Evolutionary conservation across 2,888 invertebrate species (phyloP).

Genomic region (Labia minor): DNA sequence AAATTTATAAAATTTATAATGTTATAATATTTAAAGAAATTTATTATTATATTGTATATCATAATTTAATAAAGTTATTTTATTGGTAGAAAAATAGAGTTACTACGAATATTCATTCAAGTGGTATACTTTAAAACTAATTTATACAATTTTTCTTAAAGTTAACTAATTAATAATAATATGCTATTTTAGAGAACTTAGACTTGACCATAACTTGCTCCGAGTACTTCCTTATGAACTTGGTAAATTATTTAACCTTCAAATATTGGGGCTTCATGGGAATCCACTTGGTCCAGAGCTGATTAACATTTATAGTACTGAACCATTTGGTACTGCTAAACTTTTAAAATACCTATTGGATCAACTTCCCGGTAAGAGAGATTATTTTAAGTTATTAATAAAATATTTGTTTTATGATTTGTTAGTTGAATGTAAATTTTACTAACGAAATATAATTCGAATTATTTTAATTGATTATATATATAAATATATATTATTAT

Average conservation of each 20-base stretch:
- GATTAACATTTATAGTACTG: slow-evolving; percentile 71
- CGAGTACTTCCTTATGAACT: slow-evolving; percentile 91
- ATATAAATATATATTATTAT: neutral
- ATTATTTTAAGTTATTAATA: slow-evolving; percentile 25
- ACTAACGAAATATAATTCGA: too few relatives aligned
- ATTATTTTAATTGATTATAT: too few relatives aligned
- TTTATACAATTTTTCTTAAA: slow-evolving; percentile 16
- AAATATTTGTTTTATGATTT: too few relatives aligned
- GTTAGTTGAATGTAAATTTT: too few relatives aligned
- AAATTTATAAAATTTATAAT: too few relatives aligned
- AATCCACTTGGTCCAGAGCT: slow-evolving; percentile 92
- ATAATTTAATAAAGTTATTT: slow-evolving; percentile 17
- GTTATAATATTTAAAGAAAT: too few relatives aligned
- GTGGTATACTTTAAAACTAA: slow-evolving; percentile 23
- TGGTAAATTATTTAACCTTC: slow-evolving; percentile 93
- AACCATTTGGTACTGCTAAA: slow-evolving; percentile 88
- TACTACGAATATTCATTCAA: slow-evolving; percentile 23
- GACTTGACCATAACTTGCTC: slow-evolving; percentile 87
- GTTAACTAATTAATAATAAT: slow-evolving; percentile 29
- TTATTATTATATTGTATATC: neutral
- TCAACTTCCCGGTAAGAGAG: slow-evolving; percentile 76
- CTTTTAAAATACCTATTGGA: slow-evolving; percentile 90
- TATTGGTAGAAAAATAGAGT: slow-evolving; percentile 14
- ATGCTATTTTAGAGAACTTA: slow-evolving; percentile 83
- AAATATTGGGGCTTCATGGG: slow-evolving; percentile 81